Evolutionary conservation across 2,113 vertebrate species (phyloP).

Genomic region (Centrocercus urophasianus): DNA sequence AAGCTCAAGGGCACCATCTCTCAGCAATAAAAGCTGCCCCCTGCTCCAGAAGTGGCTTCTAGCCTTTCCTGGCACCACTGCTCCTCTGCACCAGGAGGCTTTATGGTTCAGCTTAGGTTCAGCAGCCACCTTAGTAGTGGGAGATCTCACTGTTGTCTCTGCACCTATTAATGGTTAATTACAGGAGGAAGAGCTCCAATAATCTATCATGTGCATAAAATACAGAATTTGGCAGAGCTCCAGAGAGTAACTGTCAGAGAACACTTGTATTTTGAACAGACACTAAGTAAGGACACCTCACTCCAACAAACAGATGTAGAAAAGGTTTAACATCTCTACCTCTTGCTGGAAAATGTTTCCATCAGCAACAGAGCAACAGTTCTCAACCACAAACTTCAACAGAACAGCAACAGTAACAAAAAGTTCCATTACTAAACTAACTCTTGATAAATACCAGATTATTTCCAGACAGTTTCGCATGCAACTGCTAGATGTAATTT

Average conservation of each 20-base stretch:
- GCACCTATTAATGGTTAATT: neutral
- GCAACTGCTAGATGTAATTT: conserved; percentile 61
- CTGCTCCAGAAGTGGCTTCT: neutral
- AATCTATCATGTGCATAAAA: neutral
- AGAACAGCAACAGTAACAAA: neutral
- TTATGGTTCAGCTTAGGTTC: neutral
- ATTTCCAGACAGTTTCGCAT: conserved; percentile 41
- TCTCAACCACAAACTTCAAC: conserved; percentile 15
- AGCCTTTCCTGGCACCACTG: neutral
- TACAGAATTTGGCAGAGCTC: neutral
- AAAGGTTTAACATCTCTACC: neutral
- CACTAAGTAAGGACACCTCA: neutral
- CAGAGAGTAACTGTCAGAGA: accelerated
- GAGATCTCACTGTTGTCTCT: neutral
- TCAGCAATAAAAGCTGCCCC: neutral
- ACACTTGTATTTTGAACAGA: neutral
- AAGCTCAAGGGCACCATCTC: neutral
- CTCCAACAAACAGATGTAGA: neutral
- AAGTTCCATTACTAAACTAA: conserved; percentile 59
- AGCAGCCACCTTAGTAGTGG: neutral
- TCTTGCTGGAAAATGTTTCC: conserved; percentile 13
- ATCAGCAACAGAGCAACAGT: neutral
- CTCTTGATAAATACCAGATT: conserved; percentile 54
- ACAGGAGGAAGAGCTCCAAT: neutral
- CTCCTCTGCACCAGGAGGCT: neutral